phyloP scores from a whole-genome alignment of 2,113 vertebrate genomes.

The Saguinus midas region DNA sequence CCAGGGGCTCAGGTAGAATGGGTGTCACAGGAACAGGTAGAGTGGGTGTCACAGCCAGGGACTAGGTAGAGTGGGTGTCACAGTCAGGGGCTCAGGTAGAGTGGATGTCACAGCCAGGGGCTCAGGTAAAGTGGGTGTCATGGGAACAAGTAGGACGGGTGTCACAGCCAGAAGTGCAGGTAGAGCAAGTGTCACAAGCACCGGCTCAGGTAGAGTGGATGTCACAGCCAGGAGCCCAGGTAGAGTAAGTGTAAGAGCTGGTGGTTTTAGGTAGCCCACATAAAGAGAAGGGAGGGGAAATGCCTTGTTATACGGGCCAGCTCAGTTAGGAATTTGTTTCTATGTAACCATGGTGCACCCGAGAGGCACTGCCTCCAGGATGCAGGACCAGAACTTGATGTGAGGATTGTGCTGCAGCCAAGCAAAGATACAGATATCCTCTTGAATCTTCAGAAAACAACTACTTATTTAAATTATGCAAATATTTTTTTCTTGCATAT shows the following conservation, averaged over 20 bases:
- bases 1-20: rapidly evolving
- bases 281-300: not conserved
- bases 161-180: too few relatives aligned
- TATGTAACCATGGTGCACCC: not conserved
- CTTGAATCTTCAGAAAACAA: not conserved
- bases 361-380: rapidly evolving
- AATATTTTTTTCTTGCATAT: not conserved
- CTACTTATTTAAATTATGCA: not conserved
- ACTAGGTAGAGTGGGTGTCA: too few relatives aligned
- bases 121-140: too few relatives aligned
- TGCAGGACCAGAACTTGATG: rapidly evolving
- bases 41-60: too few relatives aligned
- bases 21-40: too few relatives aligned
- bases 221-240: too few relatives aligned
- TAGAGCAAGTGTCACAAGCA: too few relatives aligned
- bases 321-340: not conserved
- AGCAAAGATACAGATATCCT: not conserved
- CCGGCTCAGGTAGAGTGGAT: too few relatives aligned
- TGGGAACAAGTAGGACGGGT: too few relatives aligned
- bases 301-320: too few relatives aligned
- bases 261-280: rapidly evolving
- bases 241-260: not conserved
- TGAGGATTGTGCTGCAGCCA: not conserved
- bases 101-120: too few relatives aligned
- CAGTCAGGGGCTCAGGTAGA: too few relatives aligned